These are phyloP conservation scores for Papilio gigon DNA, from an alignment of 2,888 invertebrate genomes.

Conservation along the genomic window DNA sequence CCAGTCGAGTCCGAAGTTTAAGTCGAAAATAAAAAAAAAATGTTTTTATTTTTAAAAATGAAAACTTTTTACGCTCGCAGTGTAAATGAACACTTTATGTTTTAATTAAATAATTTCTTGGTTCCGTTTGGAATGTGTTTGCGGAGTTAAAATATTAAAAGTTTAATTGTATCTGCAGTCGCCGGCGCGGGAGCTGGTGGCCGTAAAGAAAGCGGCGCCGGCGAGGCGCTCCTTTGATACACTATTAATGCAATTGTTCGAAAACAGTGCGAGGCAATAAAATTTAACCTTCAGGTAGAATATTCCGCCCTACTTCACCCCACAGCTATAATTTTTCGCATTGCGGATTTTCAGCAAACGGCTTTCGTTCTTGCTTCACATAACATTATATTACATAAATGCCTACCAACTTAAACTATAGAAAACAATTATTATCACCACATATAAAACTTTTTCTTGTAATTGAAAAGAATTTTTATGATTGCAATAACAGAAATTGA, in stretches of 20 bases:
- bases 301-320: constrained; percentile 72
- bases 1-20: not conserved
- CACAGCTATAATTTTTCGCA: constrained; percentile 79
- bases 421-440: constrained; percentile 10
- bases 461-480: not conserved
- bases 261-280: constrained; percentile 76
- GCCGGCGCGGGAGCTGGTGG: constrained; percentile 53
- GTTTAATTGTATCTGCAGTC: constrained; percentile 70
- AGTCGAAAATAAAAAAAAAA: not conserved
- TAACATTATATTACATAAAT: constrained; percentile 42
- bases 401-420: not conserved
- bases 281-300: constrained; percentile 78
- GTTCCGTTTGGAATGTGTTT: constrained; percentile 62
- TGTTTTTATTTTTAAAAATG: not conserved
- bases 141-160: constrained; percentile 74
- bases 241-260: constrained; percentile 82
- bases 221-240: constrained; percentile 73
- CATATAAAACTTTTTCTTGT: not conserved
- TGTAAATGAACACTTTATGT: constrained; percentile 48
- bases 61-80: not conserved
- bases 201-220: constrained; percentile 72
- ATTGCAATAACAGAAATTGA: not conserved
- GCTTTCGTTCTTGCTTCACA: constrained; percentile 50
- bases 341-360: constrained; percentile 70
- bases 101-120: constrained; percentile 57